Evolutionary conservation across 2,888 invertebrate genomes (phyloP), one percentile per base, ranked within the genome.

Genomic region (Drosophila paranaensis): DNA sequence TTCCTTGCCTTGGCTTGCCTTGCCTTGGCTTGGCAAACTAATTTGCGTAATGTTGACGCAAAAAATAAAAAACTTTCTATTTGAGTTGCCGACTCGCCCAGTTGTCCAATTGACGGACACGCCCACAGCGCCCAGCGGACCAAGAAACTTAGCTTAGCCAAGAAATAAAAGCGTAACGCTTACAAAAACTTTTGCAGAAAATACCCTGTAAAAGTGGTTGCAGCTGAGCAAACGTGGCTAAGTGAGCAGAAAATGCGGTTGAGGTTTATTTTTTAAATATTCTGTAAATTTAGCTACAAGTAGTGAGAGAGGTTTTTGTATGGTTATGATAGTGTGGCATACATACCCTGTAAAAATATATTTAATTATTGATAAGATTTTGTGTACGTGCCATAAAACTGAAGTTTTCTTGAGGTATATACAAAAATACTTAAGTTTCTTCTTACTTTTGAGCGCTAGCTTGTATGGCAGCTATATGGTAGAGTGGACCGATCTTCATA

Each of bases 11-110:
- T 43, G 14, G 0, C 14, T 25, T 25, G 46, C 2, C 46, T 33
- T 33, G 33, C 74, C 73, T 85, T 68, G 72, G 71, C 72, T 89
- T 88, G 77, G 71, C 79, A 88, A 87, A 89, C 85, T 90, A 88
- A 87, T 87, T 89, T 87, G 90, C 86, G 88, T 89, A 86, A 90
- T 90, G 80, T 82, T 88, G 88, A 82, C 87, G 77, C n/a, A 54
- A 71, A 74, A 81, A 87, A 88, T 67, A 69, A 74, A 81, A 81
- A 87, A 88, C 70, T 74, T 54, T 71, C 51, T 65, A 55, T 72
- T 83, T 70, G 58, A 56, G 65, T 67, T 84, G 60, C 56, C 57
- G 71, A 69, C 80, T 64, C 63, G 51, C 45, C 61, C 60, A 69
- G 80, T 61, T 60, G 35, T 60, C 55, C 75, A 68, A 79, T 58